A percentile compares a stretch with the other conserved stretches of the same genome.
phyloP scores from a whole-genome alignment of 64 coral and sea anemone genomes.

The Platygyra sinensis region DNA sequence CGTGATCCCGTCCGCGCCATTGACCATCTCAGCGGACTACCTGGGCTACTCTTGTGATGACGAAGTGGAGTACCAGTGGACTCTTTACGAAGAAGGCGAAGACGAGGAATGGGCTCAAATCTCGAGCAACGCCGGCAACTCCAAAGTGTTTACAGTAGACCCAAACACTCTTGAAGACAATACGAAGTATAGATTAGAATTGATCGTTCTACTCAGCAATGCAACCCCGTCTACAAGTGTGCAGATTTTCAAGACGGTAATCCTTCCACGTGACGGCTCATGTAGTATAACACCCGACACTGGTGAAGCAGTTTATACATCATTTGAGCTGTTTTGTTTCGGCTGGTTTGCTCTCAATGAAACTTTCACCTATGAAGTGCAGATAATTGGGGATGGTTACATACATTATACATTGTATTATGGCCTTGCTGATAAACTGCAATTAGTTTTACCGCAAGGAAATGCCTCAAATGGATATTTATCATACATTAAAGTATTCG shows the following conservation, averaged over 20 bases:
- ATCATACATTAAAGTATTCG: neutral
- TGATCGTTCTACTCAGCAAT: neutral
- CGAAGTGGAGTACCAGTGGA: neutral
- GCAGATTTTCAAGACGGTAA: neutral
- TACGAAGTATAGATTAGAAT: neutral
- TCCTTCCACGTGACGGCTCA: neutral
- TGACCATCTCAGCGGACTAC: conserved; percentile 28
- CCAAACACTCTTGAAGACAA: neutral
- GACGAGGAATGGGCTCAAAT: neutral
- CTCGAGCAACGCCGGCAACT: neutral
- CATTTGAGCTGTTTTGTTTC: neutral
- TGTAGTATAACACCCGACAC: neutral
- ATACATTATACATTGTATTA: neutral
- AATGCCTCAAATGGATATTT: neutral
- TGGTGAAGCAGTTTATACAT: conserved; percentile 13
- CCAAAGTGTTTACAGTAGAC: neutral
- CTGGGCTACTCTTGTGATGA: neutral
- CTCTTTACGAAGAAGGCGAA: neutral
- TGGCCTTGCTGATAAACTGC: neutral
- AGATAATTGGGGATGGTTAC: neutral
- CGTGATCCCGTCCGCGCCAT: neutral
- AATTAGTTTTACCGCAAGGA: conserved; percentile 28
- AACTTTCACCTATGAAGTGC: conserved; percentile 8
- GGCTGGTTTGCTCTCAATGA: conserved; percentile 1
- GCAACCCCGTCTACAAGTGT: neutral